phyloP scores from a whole-genome alignment of 2,797 vertebrate species.

The Trachops cirrhosus region DNA sequence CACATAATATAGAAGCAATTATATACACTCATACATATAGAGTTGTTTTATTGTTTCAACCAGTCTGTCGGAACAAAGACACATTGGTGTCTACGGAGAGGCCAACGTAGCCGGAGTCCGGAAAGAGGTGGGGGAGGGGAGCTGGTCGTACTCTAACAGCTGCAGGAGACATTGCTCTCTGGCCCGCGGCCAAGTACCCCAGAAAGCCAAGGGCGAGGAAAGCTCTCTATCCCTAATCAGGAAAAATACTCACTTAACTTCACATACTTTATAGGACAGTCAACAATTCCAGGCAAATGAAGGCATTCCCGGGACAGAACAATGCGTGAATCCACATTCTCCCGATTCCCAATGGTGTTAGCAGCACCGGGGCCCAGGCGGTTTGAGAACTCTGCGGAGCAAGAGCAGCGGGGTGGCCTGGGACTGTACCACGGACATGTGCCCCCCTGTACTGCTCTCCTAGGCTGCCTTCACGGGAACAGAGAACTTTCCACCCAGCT shows the following conservation, averaged over 20 bases:
- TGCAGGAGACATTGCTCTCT: not conserved
- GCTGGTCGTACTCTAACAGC: not conserved
- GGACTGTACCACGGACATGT: too few relatives aligned
- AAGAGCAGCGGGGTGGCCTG: not conserved
- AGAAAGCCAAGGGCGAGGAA: not conserved
- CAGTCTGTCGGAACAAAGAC: not conserved
- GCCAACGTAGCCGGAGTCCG: not conserved
- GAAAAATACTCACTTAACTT: not conserved
- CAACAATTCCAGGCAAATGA: not conserved
- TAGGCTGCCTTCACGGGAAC: not conserved
- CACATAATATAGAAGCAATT: not conserved
- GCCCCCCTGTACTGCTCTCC: not conserved
- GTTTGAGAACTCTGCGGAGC: not conserved
- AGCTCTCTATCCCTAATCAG: not conserved
- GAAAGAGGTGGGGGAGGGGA: not conserved
- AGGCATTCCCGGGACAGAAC: not conserved
- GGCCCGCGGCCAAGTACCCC: not conserved
- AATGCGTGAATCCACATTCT: not conserved
- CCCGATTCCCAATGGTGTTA: not conserved
- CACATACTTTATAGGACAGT: not conserved
- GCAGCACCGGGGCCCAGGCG: not conserved
- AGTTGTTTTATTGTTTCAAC: not conserved
- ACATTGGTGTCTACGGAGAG: not conserved
- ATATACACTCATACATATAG: not conserved
- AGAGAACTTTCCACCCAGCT: not conserved